Evolutionary conservation across 2,113 vertebrate genomes (phyloP).

Genomic region (Heterocephalus glaber): DNA sequence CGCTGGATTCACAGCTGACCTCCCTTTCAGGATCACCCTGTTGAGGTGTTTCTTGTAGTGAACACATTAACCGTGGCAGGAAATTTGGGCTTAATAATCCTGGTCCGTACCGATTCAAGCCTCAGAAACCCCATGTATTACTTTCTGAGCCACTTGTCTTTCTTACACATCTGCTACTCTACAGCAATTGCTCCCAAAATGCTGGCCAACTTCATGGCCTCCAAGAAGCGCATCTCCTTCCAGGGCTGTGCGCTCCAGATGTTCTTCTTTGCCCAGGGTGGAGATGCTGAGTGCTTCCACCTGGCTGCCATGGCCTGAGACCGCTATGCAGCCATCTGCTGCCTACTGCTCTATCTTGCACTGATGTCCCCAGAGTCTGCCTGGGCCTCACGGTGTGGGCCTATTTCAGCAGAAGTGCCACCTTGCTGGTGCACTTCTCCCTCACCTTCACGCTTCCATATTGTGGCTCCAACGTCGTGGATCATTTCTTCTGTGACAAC

Average conservation of each 20-base stretch:
- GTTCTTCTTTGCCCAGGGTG: slow-evolving; percentile 74
- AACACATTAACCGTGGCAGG: slow-evolving; percentile 64
- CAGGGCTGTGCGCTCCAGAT: slow-evolving; percentile 70
- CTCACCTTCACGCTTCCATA: slow-evolving; percentile 62
- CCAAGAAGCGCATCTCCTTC: slow-evolving; percentile 63
- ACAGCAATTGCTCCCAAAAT: slow-evolving; percentile 75
- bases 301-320: slow-evolving; percentile 76
- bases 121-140: slow-evolving; percentile 78
- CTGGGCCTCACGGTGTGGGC: neutral
- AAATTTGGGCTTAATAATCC: slow-evolving; percentile 64
- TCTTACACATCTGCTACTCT: slow-evolving; percentile 79
- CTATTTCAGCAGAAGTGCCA: slow-evolving; percentile 50
- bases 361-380: slow-evolving; percentile 63
- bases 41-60: slow-evolving; percentile 70
- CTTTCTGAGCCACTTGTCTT: slow-evolving; percentile 75
- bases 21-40: slow-evolving; percentile 26
- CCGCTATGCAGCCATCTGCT: slow-evolving; percentile 67
- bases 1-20: slow-evolving; percentile 67
- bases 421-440: slow-evolving; percentile 59
- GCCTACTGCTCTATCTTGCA: slow-evolving; percentile 50
- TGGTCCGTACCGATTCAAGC: slow-evolving; percentile 26
- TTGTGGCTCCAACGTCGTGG: slow-evolving; percentile 62
- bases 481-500: slow-evolving; percentile 81
- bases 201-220: slow-evolving; percentile 72
- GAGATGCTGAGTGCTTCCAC: slow-evolving; percentile 70